Evolutionary conservation across 2,888 invertebrate species (phyloP).

Genomic region (Xestia c-nigrum): DNA sequence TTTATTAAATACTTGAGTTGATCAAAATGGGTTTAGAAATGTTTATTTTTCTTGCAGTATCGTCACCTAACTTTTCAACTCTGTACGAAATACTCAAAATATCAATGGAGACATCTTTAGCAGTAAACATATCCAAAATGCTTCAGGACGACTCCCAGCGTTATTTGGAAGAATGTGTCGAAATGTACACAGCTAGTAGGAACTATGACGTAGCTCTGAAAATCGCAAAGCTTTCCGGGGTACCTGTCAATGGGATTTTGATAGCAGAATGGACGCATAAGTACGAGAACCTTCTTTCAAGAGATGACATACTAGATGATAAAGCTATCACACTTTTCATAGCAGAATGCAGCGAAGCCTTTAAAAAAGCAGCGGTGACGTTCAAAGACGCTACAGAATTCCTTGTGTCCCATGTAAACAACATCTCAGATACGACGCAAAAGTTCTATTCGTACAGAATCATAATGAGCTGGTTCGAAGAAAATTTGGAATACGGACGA

Average conservation of each 20-base stretch:
- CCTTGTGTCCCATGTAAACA: conserved; percentile 89
- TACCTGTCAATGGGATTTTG: conserved; percentile 89
- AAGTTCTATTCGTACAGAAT: conserved; percentile 90
- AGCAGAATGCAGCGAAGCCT: conserved; percentile 91
- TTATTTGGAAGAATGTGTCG: conserved; percentile 90
- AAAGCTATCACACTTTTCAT: conserved; percentile 88
- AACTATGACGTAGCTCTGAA: conserved; percentile 91
- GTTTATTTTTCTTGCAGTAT: conserved; percentile 73
- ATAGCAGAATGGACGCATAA: conserved; percentile 90
- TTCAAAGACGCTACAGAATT: conserved; percentile 92
- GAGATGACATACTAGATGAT: conserved; percentile 79
- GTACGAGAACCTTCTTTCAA: conserved; percentile 80
- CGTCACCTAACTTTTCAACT: conserved; percentile 83
- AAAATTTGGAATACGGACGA: conserved; percentile 81
- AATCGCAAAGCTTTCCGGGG: conserved; percentile 88
- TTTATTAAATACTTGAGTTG: background rate
- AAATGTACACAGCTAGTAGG: conserved; percentile 85
- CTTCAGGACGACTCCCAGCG: conserved; percentile 81
- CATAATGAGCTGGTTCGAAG: conserved; percentile 87
- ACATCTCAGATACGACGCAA: conserved; percentile 82
- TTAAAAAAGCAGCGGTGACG: conserved; percentile 90
- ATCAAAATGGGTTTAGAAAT: conserved; percentile 16
- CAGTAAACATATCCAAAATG: conserved; percentile 88
- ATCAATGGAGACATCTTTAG: conserved; percentile 89
- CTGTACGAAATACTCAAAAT: conserved; percentile 89